Conservation (phyloP, 2,888 invertebrate genomes). For the Fragum sueziense region DNA sequence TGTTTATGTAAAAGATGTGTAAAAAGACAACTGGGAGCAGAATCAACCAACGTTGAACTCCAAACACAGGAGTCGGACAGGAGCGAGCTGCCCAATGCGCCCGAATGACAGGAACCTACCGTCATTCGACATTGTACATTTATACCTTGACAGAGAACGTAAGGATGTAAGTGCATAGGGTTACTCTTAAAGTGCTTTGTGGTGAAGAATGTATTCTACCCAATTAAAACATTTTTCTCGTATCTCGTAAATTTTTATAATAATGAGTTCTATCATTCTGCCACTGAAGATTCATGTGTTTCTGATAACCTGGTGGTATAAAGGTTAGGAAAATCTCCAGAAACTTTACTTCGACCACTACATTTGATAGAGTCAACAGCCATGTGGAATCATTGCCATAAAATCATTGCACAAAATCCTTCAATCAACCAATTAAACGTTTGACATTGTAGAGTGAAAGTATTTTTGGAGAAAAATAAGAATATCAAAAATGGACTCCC, state of each 20-base stretch:
- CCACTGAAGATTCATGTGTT: too few species aligned
- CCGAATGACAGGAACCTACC: not conserved
- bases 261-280: too few species aligned
- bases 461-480: too few species aligned
- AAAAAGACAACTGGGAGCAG: not conserved
- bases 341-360: not conserved
- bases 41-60: not conserved
- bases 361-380: not conserved
- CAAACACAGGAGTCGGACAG: not conserved
- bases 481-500: too few species aligned
- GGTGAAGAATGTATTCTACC: not conserved
- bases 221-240: not conserved
- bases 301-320: too few species aligned
- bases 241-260: not conserved
- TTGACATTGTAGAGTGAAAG: too few species aligned
- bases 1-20: constrained; percentile 9
- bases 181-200: not conserved
- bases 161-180: not conserved
- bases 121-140: not conserved
- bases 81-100: not conserved
- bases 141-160: not conserved
- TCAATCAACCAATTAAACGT: too few species aligned
- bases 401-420: not conserved
- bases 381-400: not conserved
- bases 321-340: not conserved